Evolutionary conservation across 2,888 invertebrate genomes (phyloP), one percentile per base, ranked within the genome.

Genomic region (Plagiodera versicolora): DNA sequence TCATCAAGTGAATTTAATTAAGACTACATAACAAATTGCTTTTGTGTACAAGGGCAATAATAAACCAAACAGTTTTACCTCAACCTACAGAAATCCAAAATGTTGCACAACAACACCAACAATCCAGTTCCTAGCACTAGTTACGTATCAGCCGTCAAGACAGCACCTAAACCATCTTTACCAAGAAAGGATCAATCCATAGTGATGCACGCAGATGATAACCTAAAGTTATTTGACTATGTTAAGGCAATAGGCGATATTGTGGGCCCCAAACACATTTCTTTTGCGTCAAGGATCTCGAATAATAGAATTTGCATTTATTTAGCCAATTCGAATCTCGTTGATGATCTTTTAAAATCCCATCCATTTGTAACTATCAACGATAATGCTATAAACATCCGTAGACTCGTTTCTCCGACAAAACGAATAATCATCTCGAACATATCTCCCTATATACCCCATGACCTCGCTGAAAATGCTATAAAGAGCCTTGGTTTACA

Each of bases 381-480:
- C 24, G 9, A n/a, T 8, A 17, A 17, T 3, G 48, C 18, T 14
- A 11, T 17, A 24, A 48, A 10, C 5, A 17, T 32, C 2, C 47
- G 68, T 17, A 59, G 62, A 45, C 56, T 71, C n/a, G 61, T 72
- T 10, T 64, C 67, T 16, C 59, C 61, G 47, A 57, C 70, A 1
- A 56, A 66, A 56, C 56, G 65, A 50, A 28, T 71, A 10, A 58
- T 72, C 11, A 61, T 72, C 5, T 72, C 71, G 18, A 72, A 72
- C 55, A 67, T 72, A 0, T 60, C 61, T 32, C 67, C 67, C 10
- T 53, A 65, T 0, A 69, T 70, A 24, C 68, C 66, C 1, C 61
- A 70, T 58, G 32, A 58, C 8, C 16, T 57, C 3, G 19, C 63
- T 35, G 66, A 65, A 61, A 45, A 9, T 9, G 17, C 17, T 5